Conservation (phyloP, 2,797 vertebrate genomes). For the Synanceia verrucosa region DNA sequence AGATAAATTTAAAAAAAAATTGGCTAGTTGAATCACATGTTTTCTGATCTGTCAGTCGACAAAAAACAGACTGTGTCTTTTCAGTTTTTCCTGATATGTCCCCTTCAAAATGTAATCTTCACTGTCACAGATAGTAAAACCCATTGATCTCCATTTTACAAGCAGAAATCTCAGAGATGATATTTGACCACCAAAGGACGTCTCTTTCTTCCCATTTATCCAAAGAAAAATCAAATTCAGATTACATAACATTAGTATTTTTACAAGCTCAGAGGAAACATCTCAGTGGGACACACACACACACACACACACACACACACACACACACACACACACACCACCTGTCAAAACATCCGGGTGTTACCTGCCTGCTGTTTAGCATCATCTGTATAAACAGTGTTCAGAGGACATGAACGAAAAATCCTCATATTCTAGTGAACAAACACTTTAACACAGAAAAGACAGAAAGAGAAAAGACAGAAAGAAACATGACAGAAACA, state of each 20-base stretch:
- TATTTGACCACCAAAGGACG: background rate
- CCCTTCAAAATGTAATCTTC: background rate
- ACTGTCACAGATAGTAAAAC: background rate
- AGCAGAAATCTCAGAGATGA: background rate
- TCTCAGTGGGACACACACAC: slow-evolving; percentile 13
- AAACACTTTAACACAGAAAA: background rate
- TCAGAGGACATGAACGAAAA: slow-evolving; percentile 13
- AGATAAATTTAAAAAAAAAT: too few species aligned
- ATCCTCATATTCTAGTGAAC: background rate
- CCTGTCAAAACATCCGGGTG: slow-evolving; percentile 74
- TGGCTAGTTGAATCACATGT: too few species aligned
- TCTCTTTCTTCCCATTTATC: background rate
- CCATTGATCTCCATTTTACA: background rate
- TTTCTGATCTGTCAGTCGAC: too few species aligned
- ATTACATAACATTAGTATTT: slow-evolving; percentile 8
- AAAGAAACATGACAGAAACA: too few species aligned
- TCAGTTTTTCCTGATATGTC: background rate
- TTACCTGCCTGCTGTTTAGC: slow-evolving; percentile 69
- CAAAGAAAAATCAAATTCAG: background rate
- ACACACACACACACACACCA: slow-evolving; percentile 43
- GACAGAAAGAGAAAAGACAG: too few species aligned
- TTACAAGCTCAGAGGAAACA: slow-evolving; percentile 18
- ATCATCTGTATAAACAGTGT: slow-evolving; percentile 72
- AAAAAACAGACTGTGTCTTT: background rate
- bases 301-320: slow-evolving; percentile 33